A percentile compares a stretch with the other conserved stretches of the same genome.
phyloP scores from a whole-genome alignment of 2,113 vertebrate species.

The Sminthopsis crassicaudata region DNA sequence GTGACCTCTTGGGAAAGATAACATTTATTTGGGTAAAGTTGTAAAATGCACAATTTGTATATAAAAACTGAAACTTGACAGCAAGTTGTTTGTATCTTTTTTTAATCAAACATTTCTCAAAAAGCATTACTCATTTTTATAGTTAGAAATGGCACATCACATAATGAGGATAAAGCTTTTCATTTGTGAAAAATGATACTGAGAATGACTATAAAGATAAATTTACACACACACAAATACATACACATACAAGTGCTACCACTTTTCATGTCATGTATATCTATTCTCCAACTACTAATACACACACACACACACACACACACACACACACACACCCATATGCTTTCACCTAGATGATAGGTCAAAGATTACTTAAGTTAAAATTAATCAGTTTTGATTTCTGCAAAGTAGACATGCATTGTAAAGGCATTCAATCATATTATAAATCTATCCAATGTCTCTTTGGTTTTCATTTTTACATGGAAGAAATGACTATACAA shows the following conservation, averaged over 20 bases:
- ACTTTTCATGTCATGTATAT: constrained; percentile 71
- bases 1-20: constrained; percentile 57
- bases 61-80: constrained; percentile 54
- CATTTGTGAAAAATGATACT: constrained; percentile 80
- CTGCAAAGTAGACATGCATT: constrained; percentile 56
- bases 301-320: neutral
- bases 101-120: constrained; percentile 64
- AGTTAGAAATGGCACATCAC: constrained; percentile 62
- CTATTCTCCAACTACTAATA: constrained; percentile 72
- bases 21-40: constrained; percentile 69
- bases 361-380: constrained; percentile 65
- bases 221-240: constrained; percentile 52
- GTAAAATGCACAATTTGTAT: constrained; percentile 72
- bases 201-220: constrained; percentile 75
- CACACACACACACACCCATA: neutral
- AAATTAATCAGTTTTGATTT: constrained; percentile 72
- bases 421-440: constrained; percentile 66
- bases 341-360: constrained; percentile 65
- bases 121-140: constrained; percentile 80
- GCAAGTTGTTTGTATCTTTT: constrained; percentile 61
- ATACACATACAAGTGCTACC: constrained; percentile 56
- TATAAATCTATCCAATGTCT: constrained; percentile 69
- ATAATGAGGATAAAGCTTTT: constrained; percentile 74
- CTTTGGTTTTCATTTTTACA: constrained; percentile 61
- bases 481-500: constrained; percentile 4